A percentile compares a stretch with the other conserved stretches of the same genome.
Evolutionary conservation across 2,888 invertebrate species (phyloP).

Genomic region (Drosophila stalkeri): DNA sequence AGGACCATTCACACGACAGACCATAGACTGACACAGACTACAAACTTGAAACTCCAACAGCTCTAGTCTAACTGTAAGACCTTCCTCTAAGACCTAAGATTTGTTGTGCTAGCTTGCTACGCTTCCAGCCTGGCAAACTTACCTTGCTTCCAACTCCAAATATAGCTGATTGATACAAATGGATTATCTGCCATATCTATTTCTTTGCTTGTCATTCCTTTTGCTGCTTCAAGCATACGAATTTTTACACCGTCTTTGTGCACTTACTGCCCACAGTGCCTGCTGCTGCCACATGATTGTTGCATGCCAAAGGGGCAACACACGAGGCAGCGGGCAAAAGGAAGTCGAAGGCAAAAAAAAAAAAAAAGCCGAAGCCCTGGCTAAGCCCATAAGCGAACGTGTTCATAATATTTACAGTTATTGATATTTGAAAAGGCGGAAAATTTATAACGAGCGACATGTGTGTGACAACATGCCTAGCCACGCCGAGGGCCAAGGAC

Average conservation of each 20-base stretch:
- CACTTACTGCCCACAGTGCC: slow-evolving; percentile 36
- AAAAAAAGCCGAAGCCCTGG: slow-evolving; percentile 39
- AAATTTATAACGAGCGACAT: slow-evolving; percentile 84
- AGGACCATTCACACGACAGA: too few relatives aligned
- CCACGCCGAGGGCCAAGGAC: not conserved
- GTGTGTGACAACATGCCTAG: slow-evolving; percentile 76
- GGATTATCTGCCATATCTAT: not conserved
- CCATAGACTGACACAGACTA: too few relatives aligned
- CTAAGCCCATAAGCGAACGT: slow-evolving; percentile 81
- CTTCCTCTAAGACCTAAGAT: too few relatives aligned
- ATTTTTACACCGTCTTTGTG: slow-evolving; percentile 1
- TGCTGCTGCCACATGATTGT: slow-evolving; percentile 26
- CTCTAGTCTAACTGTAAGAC: too few relatives aligned
- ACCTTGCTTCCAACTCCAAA: not conserved
- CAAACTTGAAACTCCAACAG: too few relatives aligned
- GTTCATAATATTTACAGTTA: slow-evolving; percentile 85
- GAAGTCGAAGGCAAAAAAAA: slow-evolving; percentile 13
- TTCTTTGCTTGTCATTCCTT: not conserved
- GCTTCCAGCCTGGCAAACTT: not conserved
- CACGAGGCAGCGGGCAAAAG: slow-evolving; percentile 3
- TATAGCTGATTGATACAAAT: not conserved
- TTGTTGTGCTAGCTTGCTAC: too few relatives aligned
- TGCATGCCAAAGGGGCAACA: slow-evolving; percentile 71
- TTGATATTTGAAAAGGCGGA: slow-evolving; percentile 85
- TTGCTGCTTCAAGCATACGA: too few relatives aligned